Evolutionary conservation across 2,113 vertebrate species (phyloP).

Genomic region (Phocoena phocoena): DNA sequence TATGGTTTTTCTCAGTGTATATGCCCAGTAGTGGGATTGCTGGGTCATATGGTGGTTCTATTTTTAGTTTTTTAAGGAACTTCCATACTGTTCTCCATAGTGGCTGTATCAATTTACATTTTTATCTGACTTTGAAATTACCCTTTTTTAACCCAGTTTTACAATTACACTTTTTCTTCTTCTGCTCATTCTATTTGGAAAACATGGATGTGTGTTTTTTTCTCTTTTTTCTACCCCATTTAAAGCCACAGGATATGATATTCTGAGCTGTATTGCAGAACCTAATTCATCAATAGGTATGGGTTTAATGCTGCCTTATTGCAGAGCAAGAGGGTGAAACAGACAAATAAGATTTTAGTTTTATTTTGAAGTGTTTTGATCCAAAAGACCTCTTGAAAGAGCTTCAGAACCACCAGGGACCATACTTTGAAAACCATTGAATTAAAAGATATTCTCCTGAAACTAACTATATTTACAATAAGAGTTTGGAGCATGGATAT

Average conservation of each 20-base stretch:
- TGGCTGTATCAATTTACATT: not conserved
- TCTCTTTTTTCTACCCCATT: not conserved
- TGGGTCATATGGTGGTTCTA: too few relatives aligned
- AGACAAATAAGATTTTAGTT: not conserved
- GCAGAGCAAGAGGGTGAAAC: not conserved
- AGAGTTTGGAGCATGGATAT: not conserved
- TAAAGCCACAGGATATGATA: not conserved
- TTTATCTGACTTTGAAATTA: constrained; percentile 26
- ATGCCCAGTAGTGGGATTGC: too few relatives aligned
- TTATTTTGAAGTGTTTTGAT: not conserved
- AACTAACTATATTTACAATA: not conserved
- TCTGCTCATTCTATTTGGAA: not conserved
- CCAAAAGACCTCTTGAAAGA: not conserved
- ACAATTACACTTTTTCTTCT: not conserved
- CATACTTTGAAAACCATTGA: not conserved
- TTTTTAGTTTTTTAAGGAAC: too few relatives aligned
- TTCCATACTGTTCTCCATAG: too few relatives aligned
- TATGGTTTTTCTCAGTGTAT: too few relatives aligned
- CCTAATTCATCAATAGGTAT: not conserved
- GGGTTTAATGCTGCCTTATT: not conserved
- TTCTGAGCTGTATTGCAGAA: not conserved
- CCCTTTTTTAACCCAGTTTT: constrained; percentile 1
- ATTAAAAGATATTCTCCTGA: not conserved
- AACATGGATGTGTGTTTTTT: not conserved
- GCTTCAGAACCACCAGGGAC: not conserved